phyloP scores from a whole-genome alignment of 2,888 invertebrate species.

The Pardosa pseudoannulata region DNA sequence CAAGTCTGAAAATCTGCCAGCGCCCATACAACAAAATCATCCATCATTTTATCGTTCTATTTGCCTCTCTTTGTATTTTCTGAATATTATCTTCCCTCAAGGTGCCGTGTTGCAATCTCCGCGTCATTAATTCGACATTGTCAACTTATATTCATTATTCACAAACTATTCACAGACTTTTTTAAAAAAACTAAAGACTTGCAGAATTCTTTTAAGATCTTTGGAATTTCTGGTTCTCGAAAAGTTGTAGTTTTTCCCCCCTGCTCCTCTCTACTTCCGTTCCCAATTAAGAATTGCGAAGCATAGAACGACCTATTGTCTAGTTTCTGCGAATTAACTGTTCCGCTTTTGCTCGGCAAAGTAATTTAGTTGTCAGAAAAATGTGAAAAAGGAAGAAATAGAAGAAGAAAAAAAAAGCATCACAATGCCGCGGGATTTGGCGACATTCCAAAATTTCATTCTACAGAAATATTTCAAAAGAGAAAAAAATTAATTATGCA shows the following conservation, averaged over 20 bases:
- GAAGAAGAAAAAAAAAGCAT: not conserved
- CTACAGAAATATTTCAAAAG: not conserved
- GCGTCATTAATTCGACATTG: slow-evolving; percentile 14
- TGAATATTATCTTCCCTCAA: not conserved
- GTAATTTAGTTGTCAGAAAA: slow-evolving; percentile 4
- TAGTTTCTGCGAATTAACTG: slow-evolving; percentile 26
- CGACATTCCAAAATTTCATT: not conserved
- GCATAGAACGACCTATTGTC: slow-evolving; percentile 35
- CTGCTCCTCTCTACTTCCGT: slow-evolving; percentile 34
- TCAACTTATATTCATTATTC: slow-evolving; percentile 28
- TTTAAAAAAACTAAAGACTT: not conserved
- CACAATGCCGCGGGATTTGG: not conserved
- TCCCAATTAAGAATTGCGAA: slow-evolving; percentile 42
- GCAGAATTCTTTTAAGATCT: not conserved
- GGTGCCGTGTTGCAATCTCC: not conserved
- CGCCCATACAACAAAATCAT: not conserved
- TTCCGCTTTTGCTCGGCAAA: slow-evolving; percentile 17
- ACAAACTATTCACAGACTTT: not conserved
- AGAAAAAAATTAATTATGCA: not conserved
- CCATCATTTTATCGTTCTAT: not conserved
- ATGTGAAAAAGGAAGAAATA: slow-evolving; percentile 11
- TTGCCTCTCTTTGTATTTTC: not conserved
- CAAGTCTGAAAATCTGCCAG: not conserved
- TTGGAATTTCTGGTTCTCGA: not conserved
- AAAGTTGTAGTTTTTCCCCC: not conserved